Conservation (phyloP, 2,113 vertebrate genomes). For the Oncorhynchus masou region DNA sequence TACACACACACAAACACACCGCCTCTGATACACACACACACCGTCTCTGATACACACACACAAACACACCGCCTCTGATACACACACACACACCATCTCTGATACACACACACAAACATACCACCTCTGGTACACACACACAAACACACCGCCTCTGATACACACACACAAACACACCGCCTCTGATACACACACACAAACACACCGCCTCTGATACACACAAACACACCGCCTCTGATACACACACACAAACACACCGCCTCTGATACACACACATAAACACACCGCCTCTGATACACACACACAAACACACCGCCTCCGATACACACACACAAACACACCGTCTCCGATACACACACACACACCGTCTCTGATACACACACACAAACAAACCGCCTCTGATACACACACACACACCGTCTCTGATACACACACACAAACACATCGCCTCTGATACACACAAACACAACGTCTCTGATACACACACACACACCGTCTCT, state of each 20-base stretch:
- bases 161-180: too few species aligned
- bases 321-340: not conserved
- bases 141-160: too few species aligned
- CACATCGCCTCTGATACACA: not conserved
- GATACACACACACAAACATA: constrained; percentile 14
- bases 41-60: not conserved
- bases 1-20: not conserved
- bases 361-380: constrained; percentile 13
- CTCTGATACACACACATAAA: not conserved
- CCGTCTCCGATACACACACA: not conserved
- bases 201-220: too few species aligned
- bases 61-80: not conserved
- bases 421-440: too few species aligned
- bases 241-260: not conserved
- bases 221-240: constrained; percentile 13
- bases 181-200: not conserved
- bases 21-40: too few species aligned
- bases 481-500: not conserved
- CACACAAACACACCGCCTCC: too few species aligned
- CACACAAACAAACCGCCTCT: not conserved
- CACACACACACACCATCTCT: not conserved
- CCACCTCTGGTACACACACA: not conserved
- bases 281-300: too few species aligned
- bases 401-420: not conserved
- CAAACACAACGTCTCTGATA: not conserved